Percentiles rank a stretch among this genome's conserved stretches.
Conservation (phyloP, 2,113 vertebrate genomes). For the Tachysurus fulvidraco region DNA sequence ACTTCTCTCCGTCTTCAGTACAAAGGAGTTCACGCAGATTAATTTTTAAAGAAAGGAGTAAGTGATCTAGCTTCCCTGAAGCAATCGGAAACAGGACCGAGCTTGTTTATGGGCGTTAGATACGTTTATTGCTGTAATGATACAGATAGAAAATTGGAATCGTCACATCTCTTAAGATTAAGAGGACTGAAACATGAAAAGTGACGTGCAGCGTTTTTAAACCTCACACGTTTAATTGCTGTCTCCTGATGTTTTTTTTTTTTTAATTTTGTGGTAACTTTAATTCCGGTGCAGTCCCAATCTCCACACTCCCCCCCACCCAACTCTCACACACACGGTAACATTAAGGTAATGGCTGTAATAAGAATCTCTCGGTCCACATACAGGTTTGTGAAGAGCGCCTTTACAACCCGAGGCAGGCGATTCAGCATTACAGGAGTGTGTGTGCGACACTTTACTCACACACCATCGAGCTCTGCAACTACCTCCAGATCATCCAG, state of each 20-base stretch:
- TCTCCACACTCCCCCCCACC: too few species aligned
- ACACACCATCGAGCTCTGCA: constrained; percentile 68
- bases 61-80: not conserved
- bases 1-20: not conserved
- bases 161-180: not conserved
- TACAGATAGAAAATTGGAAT: not conserved
- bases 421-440: constrained; percentile 63
- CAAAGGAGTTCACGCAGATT: not conserved
- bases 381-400: constrained; percentile 68
- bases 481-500: constrained; percentile 64
- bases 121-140: too few species aligned
- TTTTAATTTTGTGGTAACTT: not conserved
- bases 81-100: not conserved
- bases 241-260: not conserved
- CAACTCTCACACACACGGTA: not conserved
- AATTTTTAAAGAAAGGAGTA: not conserved
- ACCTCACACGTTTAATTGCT: not conserved
- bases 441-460: constrained; percentile 65
- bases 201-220: not conserved
- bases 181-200: not conserved
- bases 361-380: not conserved
- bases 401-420: constrained; percentile 62
- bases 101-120: not conserved
- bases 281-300: not conserved
- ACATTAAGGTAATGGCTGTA: not conserved